Evolutionary conservation across 2,797 vertebrate species (phyloP).

Genomic region (Pseudochromis fuscus): DNA sequence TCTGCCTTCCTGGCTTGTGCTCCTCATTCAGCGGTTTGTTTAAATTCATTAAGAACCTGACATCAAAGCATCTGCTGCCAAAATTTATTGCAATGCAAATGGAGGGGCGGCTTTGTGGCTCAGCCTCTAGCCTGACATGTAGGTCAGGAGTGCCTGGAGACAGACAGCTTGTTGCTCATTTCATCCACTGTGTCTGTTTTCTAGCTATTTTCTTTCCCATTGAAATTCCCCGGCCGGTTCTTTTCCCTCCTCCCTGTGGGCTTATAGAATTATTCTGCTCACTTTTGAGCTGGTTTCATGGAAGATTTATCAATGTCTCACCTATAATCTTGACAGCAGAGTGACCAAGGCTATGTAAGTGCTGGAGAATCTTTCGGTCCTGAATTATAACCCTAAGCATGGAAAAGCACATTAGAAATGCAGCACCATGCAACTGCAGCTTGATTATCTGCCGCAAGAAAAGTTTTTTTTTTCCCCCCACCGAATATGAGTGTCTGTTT

Average conservation of each 20-base stretch:
- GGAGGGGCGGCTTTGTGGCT: conserved; percentile 35
- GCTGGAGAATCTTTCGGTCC: conserved; percentile 52
- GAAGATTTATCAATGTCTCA: conserved; percentile 70
- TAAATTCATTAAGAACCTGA: conserved; percentile 58
- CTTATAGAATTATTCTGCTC: conserved; percentile 60
- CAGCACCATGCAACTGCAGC: conserved; percentile 60
- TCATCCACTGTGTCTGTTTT: conserved; percentile 41
- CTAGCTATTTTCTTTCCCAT: conserved; percentile 37
- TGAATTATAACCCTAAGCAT: conserved; percentile 69
- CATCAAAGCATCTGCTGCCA: conserved; percentile 63
- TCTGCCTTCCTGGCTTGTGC: conserved; percentile 11
- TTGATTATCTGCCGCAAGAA: conserved; percentile 71
- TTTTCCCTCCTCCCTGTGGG: conserved; percentile 16
- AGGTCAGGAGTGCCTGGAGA: conserved; percentile 72
- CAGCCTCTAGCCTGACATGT: conserved; percentile 52
- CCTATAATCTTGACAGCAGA: conserved; percentile 64
- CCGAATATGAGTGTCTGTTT: conserved; percentile 60
- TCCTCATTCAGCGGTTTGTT: conserved; percentile 55
- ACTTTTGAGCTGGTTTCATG: conserved; percentile 64
- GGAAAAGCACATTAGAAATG: conserved; percentile 66
- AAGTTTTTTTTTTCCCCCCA: conserved; percentile 30
- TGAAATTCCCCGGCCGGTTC: conserved; percentile 50
- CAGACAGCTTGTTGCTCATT: conserved; percentile 63
- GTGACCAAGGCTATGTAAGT: conserved; percentile 62
- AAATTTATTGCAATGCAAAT: conserved; percentile 69